These are phyloP conservation scores for Conger conger DNA, from an alignment of 2,113 vertebrate genomes.

Conservation along the genomic window DNA sequence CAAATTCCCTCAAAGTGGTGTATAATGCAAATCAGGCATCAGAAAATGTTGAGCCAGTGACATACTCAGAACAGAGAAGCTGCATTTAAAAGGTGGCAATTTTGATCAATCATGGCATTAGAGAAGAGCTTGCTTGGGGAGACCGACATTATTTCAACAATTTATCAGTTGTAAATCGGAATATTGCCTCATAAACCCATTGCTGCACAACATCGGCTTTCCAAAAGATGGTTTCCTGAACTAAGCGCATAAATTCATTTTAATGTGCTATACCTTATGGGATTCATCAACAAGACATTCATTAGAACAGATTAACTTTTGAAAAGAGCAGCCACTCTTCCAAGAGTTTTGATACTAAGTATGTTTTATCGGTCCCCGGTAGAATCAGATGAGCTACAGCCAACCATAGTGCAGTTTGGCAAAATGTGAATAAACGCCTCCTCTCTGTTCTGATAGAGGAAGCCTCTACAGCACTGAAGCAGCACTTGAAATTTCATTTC, in stretches of 20 bases:
- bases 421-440: not conserved
- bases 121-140: not conserved
- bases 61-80: not conserved
- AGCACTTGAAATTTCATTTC: not conserved
- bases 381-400: not conserved
- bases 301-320: not conserved
- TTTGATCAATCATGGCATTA: not conserved
- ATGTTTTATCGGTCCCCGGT: not conserved
- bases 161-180: not conserved
- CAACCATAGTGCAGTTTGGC: not conserved
- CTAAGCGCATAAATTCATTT: not conserved
- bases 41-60: too few relatives aligned
- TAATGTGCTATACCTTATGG: not conserved
- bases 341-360: not conserved
- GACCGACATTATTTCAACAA: not conserved
- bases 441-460: not conserved
- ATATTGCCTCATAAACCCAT: conserved; percentile 3
- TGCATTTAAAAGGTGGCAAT: not conserved
- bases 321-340: not conserved
- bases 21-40: too few relatives aligned
- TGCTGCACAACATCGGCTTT: not conserved
- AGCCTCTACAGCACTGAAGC: not conserved
- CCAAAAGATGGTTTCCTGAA: not conserved
- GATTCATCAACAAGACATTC: not conserved
- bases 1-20: too few relatives aligned